phyloP scores from a whole-genome alignment of 2,888 invertebrate genomes.

The Apamea monoglypha region DNA sequence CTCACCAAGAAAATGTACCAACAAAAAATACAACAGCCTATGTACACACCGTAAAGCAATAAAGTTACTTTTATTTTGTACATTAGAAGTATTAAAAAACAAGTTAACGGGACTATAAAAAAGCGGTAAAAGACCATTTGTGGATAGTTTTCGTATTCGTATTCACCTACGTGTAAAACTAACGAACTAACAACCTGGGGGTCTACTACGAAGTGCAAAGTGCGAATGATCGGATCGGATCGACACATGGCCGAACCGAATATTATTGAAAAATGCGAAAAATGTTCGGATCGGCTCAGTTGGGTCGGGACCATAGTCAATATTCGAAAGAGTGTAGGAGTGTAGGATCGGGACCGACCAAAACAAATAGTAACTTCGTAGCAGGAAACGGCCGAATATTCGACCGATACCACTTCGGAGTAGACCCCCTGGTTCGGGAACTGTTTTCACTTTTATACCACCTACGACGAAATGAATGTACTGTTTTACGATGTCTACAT shows the following conservation, averaged over 20 bases:
- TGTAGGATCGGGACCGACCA: too few species aligned
- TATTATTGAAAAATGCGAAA: too few species aligned
- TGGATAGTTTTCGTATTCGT: conserved; percentile 34
- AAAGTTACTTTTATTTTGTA: conserved; percentile 31
- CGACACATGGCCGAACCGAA: too few species aligned
- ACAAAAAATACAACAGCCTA: conserved; percentile 29
- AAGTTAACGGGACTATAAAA: conserved; percentile 49
- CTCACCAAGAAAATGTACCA: conserved; percentile 22
- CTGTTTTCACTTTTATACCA: conserved; percentile 46
- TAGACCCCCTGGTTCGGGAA: conserved; percentile 10
- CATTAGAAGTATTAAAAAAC: conserved; percentile 50
- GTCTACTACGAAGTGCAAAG: too few species aligned
- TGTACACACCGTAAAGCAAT: conserved; percentile 43
- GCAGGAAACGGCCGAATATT: too few species aligned
- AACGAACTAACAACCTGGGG: conserved; percentile 17
- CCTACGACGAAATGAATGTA: conserved; percentile 44
- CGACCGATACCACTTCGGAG: too few species aligned
- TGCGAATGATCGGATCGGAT: too few species aligned
- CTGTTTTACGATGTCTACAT: conserved; percentile 49
- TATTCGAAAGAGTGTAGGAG: too few species aligned
- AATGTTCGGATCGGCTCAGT: too few species aligned
- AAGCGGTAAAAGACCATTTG: conserved; percentile 54
- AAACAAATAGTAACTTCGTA: too few species aligned
- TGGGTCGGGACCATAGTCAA: too few species aligned
- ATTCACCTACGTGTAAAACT: conserved; percentile 31